These are phyloP conservation scores for Batillaria attramentaria DNA, from an alignment of 1,140 invertebrate genomes.

Conservation along the genomic window DNA sequence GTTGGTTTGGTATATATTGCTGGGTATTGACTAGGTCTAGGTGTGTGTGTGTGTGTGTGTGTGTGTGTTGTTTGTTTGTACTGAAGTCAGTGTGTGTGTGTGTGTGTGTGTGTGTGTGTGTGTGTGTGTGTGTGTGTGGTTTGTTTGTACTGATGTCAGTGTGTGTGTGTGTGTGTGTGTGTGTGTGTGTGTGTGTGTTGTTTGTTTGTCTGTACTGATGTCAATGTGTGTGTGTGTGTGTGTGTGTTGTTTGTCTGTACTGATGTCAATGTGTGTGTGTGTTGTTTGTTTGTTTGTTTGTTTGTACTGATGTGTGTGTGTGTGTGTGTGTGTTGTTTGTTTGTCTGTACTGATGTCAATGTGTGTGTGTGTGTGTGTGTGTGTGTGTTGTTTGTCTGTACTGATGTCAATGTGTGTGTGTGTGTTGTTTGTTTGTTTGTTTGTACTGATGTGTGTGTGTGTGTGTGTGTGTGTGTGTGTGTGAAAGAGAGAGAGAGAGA, in stretches of 20 bases:
- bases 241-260: slow-evolving; percentile 5
- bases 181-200: not conserved
- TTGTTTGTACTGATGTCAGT: not conserved
- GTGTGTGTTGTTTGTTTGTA: not conserved
- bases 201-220: too few relatives aligned
- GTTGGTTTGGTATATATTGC: not conserved
- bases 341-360: not conserved
- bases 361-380: not conserved
- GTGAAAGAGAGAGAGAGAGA: not conserved
- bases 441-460: slow-evolving; percentile 1
- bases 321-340: not conserved
- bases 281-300: not conserved
- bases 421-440: not conserved
- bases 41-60: not conserved
- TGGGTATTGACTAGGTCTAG: not conserved
- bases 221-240: not conserved
- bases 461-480: not conserved
- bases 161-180: slow-evolving; percentile 1
- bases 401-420: not conserved
- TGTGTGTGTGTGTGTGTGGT: slow-evolving; percentile 3
- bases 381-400: slow-evolving; percentile 5
- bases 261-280: not conserved
- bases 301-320: too few relatives aligned
- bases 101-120: not conserved
- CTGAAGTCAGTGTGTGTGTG: not conserved